Evolutionary conservation across 2,888 invertebrate species (phyloP).

Genomic region (Gnatocerus cornutus): DNA sequence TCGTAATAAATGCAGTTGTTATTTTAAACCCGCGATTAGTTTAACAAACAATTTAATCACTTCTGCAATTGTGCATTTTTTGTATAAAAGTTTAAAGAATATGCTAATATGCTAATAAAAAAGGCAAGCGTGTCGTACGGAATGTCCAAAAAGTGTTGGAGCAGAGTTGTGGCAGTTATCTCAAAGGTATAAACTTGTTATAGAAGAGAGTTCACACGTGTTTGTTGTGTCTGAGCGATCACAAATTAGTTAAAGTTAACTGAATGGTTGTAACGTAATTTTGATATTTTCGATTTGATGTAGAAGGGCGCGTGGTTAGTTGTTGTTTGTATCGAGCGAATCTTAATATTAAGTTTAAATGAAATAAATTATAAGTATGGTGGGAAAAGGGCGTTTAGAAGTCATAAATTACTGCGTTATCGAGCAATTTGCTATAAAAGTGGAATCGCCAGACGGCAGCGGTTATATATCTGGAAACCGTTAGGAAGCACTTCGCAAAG

Average conservation of each 20-base stretch:
- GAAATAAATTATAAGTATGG: slow-evolving; percentile 66
- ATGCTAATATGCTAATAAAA: slow-evolving; percentile 27
- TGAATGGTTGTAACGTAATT: slow-evolving; percentile 14
- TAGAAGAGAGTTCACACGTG: slow-evolving; percentile 12
- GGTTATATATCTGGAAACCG: slow-evolving; percentile 65
- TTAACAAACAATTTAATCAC: not conserved
- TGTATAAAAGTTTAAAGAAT: slow-evolving; percentile 11
- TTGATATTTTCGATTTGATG: slow-evolving; percentile 12
- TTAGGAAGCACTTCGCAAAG: slow-evolving; percentile 64
- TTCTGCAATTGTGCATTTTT: not conserved
- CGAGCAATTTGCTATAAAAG: slow-evolving; percentile 64
- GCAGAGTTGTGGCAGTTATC: slow-evolving; percentile 17
- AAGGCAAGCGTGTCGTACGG: slow-evolving; percentile 16
- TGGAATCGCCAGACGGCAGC: slow-evolving; percentile 64
- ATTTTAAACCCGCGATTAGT: too few species aligned
- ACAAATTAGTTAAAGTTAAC: slow-evolving; percentile 18
- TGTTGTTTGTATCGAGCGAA: slow-evolving; percentile 38
- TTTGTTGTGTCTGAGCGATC: slow-evolving; percentile 8
- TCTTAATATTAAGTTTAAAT: slow-evolving; percentile 60
- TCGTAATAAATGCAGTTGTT: too few species aligned
- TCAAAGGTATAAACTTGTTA: slow-evolving; percentile 23
- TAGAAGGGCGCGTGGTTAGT: slow-evolving; percentile 73
- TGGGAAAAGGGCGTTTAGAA: slow-evolving; percentile 63
- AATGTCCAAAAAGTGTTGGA: slow-evolving; percentile 26
- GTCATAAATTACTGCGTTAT: slow-evolving; percentile 63